Percentiles rank a stretch among this genome's conserved stretches.
Conservation (phyloP, 2,888 invertebrate species). For the Aquatica leii region DNA sequence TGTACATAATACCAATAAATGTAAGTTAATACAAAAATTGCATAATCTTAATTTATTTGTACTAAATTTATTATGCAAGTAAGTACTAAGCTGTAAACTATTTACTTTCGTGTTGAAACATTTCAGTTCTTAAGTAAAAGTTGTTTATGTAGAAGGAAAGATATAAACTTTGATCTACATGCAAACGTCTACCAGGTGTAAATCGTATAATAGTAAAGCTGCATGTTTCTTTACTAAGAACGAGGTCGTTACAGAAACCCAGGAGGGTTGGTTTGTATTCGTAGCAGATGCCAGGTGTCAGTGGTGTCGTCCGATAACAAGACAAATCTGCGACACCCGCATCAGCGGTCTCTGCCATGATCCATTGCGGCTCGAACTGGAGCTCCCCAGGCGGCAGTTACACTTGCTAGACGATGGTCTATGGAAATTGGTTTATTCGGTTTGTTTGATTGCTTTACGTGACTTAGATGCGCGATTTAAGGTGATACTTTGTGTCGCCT, state of each 20-base stretch:
- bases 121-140: too few relatives aligned
- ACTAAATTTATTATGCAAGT: too few relatives aligned
- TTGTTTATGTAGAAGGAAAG: too few relatives aligned
- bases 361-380: constrained; percentile 40
- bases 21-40: too few relatives aligned
- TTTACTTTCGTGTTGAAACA: too few relatives aligned
- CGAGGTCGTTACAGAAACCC: constrained; percentile 26
- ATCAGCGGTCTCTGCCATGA: constrained; percentile 44
- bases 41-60: too few relatives aligned
- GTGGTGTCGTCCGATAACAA: constrained; percentile 44
- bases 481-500: constrained; percentile 8
- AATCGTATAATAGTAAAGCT: constrained; percentile 8
- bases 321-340: constrained; percentile 46
- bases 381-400: constrained; percentile 42
- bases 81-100: too few relatives aligned
- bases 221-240: constrained; percentile 24
- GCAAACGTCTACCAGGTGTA: too few relatives aligned
- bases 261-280: constrained; percentile 40
- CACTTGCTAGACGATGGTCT: constrained; percentile 38
- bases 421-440: constrained; percentile 42
- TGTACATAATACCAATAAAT: too few relatives aligned
- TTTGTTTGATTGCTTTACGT: constrained; percentile 41
- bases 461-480: constrained; percentile 32
- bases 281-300: constrained; percentile 42
- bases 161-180: too few relatives aligned